These are phyloP conservation scores for Drosophila picticornis DNA, from an alignment of 2,888 invertebrate species.

Conservation along the genomic window DNA sequence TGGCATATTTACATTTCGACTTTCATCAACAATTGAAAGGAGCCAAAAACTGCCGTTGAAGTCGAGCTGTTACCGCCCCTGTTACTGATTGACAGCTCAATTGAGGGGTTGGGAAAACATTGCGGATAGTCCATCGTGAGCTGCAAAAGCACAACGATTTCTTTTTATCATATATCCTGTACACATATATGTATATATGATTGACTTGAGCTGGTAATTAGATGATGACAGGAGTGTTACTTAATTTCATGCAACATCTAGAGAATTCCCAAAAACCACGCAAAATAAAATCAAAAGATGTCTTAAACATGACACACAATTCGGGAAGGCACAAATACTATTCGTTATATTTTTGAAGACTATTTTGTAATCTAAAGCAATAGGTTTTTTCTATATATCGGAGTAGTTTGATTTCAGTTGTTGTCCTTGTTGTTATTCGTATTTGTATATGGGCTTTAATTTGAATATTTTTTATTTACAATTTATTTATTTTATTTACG, in stretches of 20 bases:
- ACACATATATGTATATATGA: not conserved
- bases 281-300: conserved; percentile 21
- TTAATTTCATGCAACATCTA: not conserved
- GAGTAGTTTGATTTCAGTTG: conserved; percentile 44
- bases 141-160: not conserved
- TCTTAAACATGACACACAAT: conserved; percentile 34
- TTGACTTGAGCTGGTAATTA: not conserved
- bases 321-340: conserved; percentile 73
- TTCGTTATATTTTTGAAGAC: conserved; percentile 68
- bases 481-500: conserved; percentile 74
- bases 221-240: no score
- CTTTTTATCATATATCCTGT: not conserved
- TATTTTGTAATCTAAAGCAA: conserved; percentile 58
- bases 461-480: conserved; percentile 77
- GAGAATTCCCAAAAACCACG: conserved; percentile 14
- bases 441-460: conserved; percentile 56
- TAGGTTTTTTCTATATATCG: conserved; percentile 54
- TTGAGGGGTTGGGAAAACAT: conserved; percentile 5
- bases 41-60: conserved; percentile 42
- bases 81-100: conserved; percentile 44
- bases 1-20: conserved; percentile 72
- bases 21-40: conserved; percentile 36
- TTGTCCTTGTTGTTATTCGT: conserved; percentile 25
- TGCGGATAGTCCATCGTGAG: not conserved
- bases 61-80: conserved; percentile 33